These are phyloP conservation scores for Peromyscus attwateri DNA, from an alignment of 2,797 vertebrate genomes.

Conservation along the genomic window DNA sequence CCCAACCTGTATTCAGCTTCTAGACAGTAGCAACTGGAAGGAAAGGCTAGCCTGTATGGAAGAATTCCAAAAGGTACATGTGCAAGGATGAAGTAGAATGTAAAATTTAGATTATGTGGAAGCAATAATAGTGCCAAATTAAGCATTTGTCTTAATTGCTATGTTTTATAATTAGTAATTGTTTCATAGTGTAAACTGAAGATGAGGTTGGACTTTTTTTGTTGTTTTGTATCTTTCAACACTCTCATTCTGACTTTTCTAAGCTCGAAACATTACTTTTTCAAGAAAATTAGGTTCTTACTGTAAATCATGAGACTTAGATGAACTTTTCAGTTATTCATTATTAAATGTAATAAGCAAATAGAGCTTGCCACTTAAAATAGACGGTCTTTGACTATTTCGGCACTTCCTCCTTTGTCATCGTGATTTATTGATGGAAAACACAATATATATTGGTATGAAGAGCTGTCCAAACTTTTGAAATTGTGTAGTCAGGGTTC, in stretches of 20 bases:
- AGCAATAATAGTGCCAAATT: background rate
- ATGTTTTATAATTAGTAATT: conserved; percentile 16
- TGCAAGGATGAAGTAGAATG: background rate
- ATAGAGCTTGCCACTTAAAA: conserved; percentile 17
- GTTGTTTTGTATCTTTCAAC: conserved; percentile 26
- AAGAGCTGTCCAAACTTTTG: conserved; percentile 8
- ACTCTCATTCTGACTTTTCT: conserved; percentile 26
- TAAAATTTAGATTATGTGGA: conserved; percentile 32
- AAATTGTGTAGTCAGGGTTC: background rate
- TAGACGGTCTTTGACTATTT: background rate
- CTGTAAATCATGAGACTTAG: conserved; percentile 52
- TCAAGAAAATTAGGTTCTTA: conserved; percentile 55
- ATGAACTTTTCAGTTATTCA: conserved; percentile 66
- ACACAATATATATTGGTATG: conserved; percentile 13
- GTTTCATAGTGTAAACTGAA: conserved; percentile 38
- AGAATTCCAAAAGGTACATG: conserved; percentile 95
- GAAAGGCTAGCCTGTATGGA: conserved; percentile 99
- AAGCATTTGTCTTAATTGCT: background rate
- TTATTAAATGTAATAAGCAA: conserved; percentile 52
- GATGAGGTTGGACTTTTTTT: background rate
- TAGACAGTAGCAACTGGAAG: conserved; percentile 98
- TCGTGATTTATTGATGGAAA: conserved; percentile 27
- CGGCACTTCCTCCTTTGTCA: background rate
- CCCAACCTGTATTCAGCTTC: conserved; percentile 93
- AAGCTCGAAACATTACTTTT: conserved; percentile 44